Conservation (phyloP, 2,888 invertebrate genomes). For the Phalera bucephala region DNA sequence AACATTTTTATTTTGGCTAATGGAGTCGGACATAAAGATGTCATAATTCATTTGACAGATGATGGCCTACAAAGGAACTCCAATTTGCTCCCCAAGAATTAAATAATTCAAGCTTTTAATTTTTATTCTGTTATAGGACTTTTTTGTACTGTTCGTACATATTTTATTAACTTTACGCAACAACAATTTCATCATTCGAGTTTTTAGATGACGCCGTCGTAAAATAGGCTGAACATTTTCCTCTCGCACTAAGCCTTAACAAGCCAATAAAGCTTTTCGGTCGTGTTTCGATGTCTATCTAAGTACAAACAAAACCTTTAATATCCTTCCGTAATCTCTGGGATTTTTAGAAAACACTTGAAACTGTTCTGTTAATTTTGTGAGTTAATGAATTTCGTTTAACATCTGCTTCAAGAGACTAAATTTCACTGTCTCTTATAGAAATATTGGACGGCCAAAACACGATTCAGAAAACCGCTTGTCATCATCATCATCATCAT, state of each 20-base stretch:
- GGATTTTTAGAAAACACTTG: constrained; percentile 36
- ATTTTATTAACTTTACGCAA: constrained; percentile 27
- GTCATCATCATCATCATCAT: too few species aligned
- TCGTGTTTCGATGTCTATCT: constrained; percentile 18
- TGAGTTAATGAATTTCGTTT: constrained; percentile 63
- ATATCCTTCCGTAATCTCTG: neutral
- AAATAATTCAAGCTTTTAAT: constrained; percentile 52
- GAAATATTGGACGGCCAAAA: neutral
- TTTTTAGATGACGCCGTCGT: neutral
- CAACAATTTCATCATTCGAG: constrained; percentile 6
- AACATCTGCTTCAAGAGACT: constrained; percentile 43
- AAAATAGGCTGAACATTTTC: neutral
- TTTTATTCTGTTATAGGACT: constrained; percentile 39
- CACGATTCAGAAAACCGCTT: neutral
- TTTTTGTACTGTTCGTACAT: constrained; percentile 25
- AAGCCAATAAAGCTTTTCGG: constrained; percentile 13
- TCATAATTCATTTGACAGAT: constrained; percentile 63
- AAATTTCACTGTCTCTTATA: constrained; percentile 35
- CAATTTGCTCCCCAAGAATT: constrained; percentile 48
- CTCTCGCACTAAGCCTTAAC: neutral
- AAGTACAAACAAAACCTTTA: constrained; percentile 27
- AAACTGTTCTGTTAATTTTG: constrained; percentile 59
- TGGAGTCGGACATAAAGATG: constrained; percentile 54
- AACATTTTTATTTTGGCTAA: constrained; percentile 54
- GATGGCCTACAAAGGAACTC: constrained; percentile 51